Evolutionary conservation across 2,113 vertebrate species (phyloP), one percentile per base, ranked within the genome.

Genomic region (Alethe castanea): DNA sequence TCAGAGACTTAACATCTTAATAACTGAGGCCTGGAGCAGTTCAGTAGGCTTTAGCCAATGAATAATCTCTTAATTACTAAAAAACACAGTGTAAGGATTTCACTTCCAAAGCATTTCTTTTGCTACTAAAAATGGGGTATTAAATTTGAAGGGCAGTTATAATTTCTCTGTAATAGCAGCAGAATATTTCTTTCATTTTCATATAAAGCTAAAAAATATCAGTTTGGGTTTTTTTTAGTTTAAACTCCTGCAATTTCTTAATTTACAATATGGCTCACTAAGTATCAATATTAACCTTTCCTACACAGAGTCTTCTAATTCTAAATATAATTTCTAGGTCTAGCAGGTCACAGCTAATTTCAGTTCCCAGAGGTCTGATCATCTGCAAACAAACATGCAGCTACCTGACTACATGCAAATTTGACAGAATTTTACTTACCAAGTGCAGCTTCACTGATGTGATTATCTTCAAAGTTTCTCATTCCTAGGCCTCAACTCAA

Each of bases 361-460:
- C 8, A 71, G 28, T 66, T 88, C 44, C 65, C 23, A 45, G 64
- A 65, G 36, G 25, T 53, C 53, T 62, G 35, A 56, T 36, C 56
- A 74, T 20, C 81, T 79, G 61, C 92, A 92, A 92, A 83, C 1
- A 1, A 70, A 54, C 54, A 80, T 60, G 54, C 77, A 92, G 74
- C 38, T 79, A 42, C 59, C 77, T 81, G 50, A 92, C 66, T 82
- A 79, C 81, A 95, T 89, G 84, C 45, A 88, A 95, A 86, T 88
- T 90, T 76, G 73, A 94, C 81, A 92, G 61, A 94, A 87, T 81
- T 87, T 72, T 95, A 95, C 86, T 97, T 95, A 96, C 92, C 95
- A 1, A 80, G 19, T 29, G 29, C 60, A 42, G 48, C 23, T 95
- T 79, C 28, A 40, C 73, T 87, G 89, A 76, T 80, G 89, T 26